These are phyloP conservation scores for Mastigias papua DNA, from an alignment of 30 jellyfish, hydroid and myxozoan genomes.

Conservation along the genomic window DNA sequence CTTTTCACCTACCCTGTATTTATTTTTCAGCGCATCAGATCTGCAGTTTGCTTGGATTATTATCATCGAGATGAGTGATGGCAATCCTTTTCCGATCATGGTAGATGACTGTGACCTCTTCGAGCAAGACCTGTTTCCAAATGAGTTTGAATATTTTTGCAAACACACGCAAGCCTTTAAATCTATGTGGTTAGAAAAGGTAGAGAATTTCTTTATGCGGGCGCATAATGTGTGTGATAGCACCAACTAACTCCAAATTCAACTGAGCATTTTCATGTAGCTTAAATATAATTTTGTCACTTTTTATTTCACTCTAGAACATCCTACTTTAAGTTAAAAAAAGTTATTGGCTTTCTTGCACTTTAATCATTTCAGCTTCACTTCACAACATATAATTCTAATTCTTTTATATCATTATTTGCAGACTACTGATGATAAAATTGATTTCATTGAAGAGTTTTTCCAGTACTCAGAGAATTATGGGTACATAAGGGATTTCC, in stretches of 20 bases:
- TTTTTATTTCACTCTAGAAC: no score
- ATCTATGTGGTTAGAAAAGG: slow-evolving; percentile 64
- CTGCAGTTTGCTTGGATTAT: not conserved
- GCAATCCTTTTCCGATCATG: slow-evolving; percentile 32
- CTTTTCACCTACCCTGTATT: no score
- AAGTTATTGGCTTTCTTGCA: no score
- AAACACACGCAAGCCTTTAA: slow-evolving; percentile 58
- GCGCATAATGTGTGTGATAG: no score
- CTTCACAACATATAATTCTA: no score
- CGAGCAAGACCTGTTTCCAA: slow-evolving; percentile 59
- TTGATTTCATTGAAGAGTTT: slow-evolving; percentile 37
- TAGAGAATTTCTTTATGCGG: not conserved
- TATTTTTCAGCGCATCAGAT: no score
- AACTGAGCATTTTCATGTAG: no score
- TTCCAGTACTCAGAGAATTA: slow-evolving; percentile 26
- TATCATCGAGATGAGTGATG: not conserved
- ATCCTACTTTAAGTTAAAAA: no score
- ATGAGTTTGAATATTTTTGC: slow-evolving; percentile 57
- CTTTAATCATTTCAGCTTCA: no score
- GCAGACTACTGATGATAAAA: slow-evolving; percentile 30
- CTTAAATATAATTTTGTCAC: no score
- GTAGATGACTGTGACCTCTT: slow-evolving; percentile 53
- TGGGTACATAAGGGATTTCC: slow-evolving; percentile 67
- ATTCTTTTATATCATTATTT: not conserved
- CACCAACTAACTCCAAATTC: no score